Evolutionary conservation across 2,888 invertebrate genomes (phyloP).

Genomic region (Thera obeliscata): DNA sequence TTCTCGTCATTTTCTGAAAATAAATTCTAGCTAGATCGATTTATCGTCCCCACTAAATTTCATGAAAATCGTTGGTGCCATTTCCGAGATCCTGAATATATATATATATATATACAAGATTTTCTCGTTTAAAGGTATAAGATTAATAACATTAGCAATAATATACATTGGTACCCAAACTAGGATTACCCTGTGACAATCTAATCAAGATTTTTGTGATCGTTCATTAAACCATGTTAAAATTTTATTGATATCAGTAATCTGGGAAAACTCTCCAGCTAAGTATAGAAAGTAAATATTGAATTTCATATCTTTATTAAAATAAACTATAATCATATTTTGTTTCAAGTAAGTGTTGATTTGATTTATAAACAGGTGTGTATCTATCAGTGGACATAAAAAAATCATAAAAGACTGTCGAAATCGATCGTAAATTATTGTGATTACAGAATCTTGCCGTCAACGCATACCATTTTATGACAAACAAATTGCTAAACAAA

Average conservation of each 20-base stretch:
- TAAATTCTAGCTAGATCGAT: too few relatives aligned
- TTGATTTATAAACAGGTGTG: conserved; percentile 8
- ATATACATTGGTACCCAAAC: too few relatives aligned
- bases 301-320: neutral
- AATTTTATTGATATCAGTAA: neutral
- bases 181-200: too few relatives aligned
- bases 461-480: conserved; percentile 23
- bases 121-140: too few relatives aligned
- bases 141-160: too few relatives aligned
- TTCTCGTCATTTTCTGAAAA: too few relatives aligned
- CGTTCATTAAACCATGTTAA: too few relatives aligned
- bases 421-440: conserved; percentile 12
- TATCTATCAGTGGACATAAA: conserved; percentile 5
- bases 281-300: neutral
- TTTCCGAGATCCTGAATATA: too few relatives aligned
- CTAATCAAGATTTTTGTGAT: too few relatives aligned
- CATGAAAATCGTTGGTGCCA: too few relatives aligned
- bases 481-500: conserved; percentile 22
- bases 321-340: neutral
- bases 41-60: too few relatives aligned
- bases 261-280: neutral
- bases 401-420: conserved; percentile 3
- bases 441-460: conserved; percentile 20
- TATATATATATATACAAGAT: too few relatives aligned
- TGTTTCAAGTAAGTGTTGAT: conserved; percentile 5